Evolutionary conservation across 2,113 vertebrate genomes (phyloP).

Genomic region (Ascaphus truei): DNA sequence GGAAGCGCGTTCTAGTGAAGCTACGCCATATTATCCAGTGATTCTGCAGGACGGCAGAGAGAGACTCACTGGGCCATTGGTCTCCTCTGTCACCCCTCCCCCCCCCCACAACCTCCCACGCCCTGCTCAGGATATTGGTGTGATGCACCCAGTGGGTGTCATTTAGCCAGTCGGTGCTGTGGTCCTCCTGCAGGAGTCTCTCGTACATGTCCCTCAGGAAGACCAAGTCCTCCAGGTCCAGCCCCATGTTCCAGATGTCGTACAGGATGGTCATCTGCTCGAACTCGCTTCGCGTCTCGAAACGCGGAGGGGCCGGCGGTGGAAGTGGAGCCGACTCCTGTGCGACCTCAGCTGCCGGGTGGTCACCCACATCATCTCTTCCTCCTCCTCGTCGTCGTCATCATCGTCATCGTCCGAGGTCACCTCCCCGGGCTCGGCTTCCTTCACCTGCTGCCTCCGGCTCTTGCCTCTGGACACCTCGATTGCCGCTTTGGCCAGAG

Average conservation of each 20-base stretch:
- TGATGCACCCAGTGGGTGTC: conserved; percentile 93
- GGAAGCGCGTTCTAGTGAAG: no score
- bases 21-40: no score
- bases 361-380: conserved; percentile 61
- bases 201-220: conserved; percentile 78
- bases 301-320: conserved; percentile 35
- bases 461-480: conserved; percentile 50
- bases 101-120: no score
- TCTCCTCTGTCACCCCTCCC: no score
- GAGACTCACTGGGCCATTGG: no score
- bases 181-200: conserved; percentile 79
- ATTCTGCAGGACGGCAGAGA: no score
- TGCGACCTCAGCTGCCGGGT: conserved; percentile 53
- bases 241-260: conserved; percentile 87
- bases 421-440: conserved; percentile 61
- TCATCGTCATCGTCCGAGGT: conserved; percentile 68
- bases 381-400: conserved; percentile 52
- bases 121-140: conserved; percentile 84
- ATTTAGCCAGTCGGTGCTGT: conserved; percentile 85
- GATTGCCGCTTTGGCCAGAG: conserved; percentile 25
- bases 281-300: conserved; percentile 80
- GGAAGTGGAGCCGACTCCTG: conserved; percentile 29
- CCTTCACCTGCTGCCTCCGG: neutral
- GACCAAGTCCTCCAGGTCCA: conserved; percentile 80
- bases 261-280: conserved; percentile 95